phyloP scores from a whole-genome alignment of 1,140 invertebrate genomes.

The Drosophila miranda region DNA sequence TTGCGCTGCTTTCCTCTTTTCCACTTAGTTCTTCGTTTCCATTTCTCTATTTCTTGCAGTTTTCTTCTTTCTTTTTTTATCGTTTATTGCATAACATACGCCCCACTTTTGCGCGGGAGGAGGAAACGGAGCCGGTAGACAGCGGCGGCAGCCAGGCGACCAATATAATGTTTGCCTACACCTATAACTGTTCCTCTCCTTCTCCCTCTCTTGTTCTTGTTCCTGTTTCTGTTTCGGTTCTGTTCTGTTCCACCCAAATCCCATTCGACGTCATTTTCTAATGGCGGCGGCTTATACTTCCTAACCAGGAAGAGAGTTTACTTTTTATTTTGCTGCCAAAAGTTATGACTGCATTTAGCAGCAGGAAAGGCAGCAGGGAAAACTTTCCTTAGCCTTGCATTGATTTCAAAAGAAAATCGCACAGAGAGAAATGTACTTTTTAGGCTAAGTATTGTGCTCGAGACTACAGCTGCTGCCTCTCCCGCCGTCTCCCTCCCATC shows the following conservation, averaged over 20 bases:
- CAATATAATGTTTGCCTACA: slow-evolving; percentile 57
- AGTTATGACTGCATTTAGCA: slow-evolving; percentile 80
- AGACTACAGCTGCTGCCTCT: slow-evolving; percentile 2
- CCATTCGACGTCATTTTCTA: slow-evolving; percentile 54
- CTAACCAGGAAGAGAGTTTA: slow-evolving; percentile 65
- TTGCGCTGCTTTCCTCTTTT: slow-evolving; percentile 50
- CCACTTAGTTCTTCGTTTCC: slow-evolving; percentile 30
- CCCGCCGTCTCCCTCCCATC: too few relatives aligned
- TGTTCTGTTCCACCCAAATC: not conserved
- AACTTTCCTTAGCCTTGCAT: slow-evolving; percentile 69
- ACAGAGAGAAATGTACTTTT: slow-evolving; percentile 46
- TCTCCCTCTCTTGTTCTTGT: not conserved
- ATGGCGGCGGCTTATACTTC: slow-evolving; percentile 74
- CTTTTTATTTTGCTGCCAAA: slow-evolving; percentile 66
- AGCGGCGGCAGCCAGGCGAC: slow-evolving; percentile 60
- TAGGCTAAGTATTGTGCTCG: slow-evolving; percentile 66
- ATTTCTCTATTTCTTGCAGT: slow-evolving; percentile 15
- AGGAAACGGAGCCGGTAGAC: slow-evolving; percentile 1
- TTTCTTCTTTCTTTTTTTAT: slow-evolving; percentile 46
- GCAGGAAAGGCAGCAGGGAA: slow-evolving; percentile 63
- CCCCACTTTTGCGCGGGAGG: slow-evolving; percentile 23
- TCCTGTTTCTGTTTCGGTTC: slow-evolving; percentile 2
- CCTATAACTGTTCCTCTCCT: not conserved
- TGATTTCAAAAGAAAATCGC: slow-evolving; percentile 72
- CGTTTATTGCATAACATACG: slow-evolving; percentile 67